Percentiles rank a stretch among this genome's conserved stretches.
These are phyloP conservation scores for Eremobia ochroleuca DNA, from an alignment of 2,888 invertebrate species.

Conservation along the genomic window DNA sequence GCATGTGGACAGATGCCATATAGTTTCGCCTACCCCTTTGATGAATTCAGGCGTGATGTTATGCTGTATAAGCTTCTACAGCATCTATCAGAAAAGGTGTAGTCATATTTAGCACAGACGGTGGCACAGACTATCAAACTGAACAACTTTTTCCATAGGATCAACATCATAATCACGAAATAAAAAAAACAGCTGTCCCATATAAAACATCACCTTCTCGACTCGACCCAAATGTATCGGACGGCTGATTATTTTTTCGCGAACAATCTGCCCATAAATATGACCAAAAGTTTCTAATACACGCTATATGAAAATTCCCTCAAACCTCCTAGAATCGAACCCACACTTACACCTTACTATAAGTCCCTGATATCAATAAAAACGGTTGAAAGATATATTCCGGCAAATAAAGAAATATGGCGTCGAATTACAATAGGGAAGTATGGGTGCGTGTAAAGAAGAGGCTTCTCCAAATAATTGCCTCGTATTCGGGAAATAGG, in stretches of 20 bases:
- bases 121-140: no score
- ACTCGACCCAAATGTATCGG: neutral
- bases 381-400: constrained; percentile 5
- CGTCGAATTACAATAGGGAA: constrained; percentile 38
- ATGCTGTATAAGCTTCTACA: neutral
- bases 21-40: neutral
- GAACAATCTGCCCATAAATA: neutral
- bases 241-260: neutral
- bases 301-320: neutral
- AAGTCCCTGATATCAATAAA: constrained; percentile 8
- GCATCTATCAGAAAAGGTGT: no score
- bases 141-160: no score
- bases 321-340: constrained; percentile 1
- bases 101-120: no score
- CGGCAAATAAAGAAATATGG: constrained; percentile 22
- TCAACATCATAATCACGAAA: neutral
- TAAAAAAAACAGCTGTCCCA: neutral
- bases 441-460: constrained; percentile 33
- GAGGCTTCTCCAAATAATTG: constrained; percentile 51
- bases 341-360: neutral
- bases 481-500: constrained; percentile 18
- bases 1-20: neutral
- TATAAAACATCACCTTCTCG: neutral
- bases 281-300: neutral
- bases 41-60: neutral